These are phyloP conservation scores for Xestia ashworthii DNA, from an alignment of 2,888 invertebrate genomes.

Conservation along the genomic window DNA sequence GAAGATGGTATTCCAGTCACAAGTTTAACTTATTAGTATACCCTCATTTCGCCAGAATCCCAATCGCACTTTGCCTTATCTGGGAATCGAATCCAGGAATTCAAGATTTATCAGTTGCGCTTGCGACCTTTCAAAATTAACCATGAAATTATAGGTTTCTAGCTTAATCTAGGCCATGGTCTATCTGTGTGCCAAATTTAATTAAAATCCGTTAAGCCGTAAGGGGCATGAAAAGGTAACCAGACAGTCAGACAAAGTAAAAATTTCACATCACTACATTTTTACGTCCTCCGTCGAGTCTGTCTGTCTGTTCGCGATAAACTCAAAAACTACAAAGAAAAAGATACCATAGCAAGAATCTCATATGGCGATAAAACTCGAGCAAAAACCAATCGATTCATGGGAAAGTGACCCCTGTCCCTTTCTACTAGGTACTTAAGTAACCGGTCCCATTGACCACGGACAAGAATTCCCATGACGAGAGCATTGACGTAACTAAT, in stretches of 20 bases:
- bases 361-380: slow-evolving; percentile 58
- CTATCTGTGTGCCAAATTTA: neutral
- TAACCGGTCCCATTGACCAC: slow-evolving; percentile 72
- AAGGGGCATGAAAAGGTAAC: too few relatives aligned
- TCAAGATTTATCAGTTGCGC: neutral
- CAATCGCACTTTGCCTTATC: neutral
- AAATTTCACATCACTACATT: too few relatives aligned
- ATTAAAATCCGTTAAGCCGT: neutral
- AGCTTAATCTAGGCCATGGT: neutral
- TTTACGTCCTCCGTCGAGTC: too few relatives aligned
- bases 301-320: too few relatives aligned
- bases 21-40: neutral
- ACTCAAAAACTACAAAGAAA: slow-evolving; percentile 26
- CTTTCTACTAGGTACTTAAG: slow-evolving; percentile 70
- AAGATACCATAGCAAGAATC: slow-evolving; percentile 49
- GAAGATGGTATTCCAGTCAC: too few relatives aligned
- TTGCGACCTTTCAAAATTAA: neutral
- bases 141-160: neutral
- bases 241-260: too few relatives aligned
- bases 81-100: neutral
- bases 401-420: slow-evolving; percentile 82
- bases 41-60: neutral
- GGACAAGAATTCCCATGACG: slow-evolving; percentile 55
- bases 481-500: slow-evolving; percentile 38
- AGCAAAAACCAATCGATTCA: slow-evolving; percentile 79